Conservation (phyloP, 2,113 vertebrate genomes). For the Xiphorhynchus elegans region DNA sequence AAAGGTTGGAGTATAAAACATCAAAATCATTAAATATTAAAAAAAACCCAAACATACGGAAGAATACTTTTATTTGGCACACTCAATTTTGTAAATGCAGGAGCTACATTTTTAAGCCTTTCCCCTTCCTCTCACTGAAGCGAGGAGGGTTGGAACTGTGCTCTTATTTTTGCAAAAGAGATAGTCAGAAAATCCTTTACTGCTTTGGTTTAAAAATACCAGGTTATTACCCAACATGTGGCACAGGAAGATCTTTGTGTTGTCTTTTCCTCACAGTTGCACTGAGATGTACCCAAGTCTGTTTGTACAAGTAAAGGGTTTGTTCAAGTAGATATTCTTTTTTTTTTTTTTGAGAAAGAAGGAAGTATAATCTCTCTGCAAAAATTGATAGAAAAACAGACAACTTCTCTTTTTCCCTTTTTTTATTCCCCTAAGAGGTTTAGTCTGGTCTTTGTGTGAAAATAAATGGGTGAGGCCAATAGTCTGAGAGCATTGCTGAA, state of each 20-base stretch:
- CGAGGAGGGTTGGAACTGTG: neutral
- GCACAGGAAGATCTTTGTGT: neutral
- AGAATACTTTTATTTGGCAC: constrained; percentile 4
- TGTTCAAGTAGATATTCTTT: neutral
- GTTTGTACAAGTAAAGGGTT: neutral
- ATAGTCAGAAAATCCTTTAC: neutral
- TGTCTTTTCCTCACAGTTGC: neutral
- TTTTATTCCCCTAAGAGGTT: neutral
- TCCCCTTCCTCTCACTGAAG: neutral
- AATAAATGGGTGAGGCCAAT: constrained; percentile 29
- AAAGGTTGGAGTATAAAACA: rapidly evolving
- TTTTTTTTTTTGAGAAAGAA: neutral
- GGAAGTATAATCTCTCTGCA: neutral
- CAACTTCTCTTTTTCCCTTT: neutral
- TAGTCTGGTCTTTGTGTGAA: constrained; percentile 8
- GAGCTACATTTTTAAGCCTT: neutral
- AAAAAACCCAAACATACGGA: neutral
- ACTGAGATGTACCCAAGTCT: neutral
- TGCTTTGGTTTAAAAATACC: neutral
- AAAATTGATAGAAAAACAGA: neutral
- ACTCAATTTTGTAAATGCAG: neutral
- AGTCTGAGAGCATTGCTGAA: neutral
- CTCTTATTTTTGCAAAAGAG: neutral
- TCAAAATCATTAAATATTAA: neutral
- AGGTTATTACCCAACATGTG: neutral